Base-by-base conservation (phyloP, 2,797 vertebrate species). In the Luscinia luscinia region DNA sequence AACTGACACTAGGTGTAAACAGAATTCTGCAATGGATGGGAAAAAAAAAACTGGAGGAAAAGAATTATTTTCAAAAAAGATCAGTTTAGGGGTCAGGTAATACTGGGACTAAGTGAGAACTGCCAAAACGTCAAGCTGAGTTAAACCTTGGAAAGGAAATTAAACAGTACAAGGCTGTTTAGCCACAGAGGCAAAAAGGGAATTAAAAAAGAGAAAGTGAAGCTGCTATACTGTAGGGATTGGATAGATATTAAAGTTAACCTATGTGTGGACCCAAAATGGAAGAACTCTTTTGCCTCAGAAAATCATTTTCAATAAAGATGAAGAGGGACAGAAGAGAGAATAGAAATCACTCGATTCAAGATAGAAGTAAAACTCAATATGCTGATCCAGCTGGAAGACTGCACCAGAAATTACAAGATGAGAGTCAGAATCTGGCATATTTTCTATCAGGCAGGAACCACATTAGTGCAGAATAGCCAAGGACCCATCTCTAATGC, bases 61-160 rank as follows among this genome's bases (percentile, higher is more conserved):
- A 70, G 19, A 88, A 61, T 9, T 6, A 46, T 19, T 18, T 7
- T 15, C 3, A 22, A 49, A 55, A 41, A 9, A 52, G 2, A 70
- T 38, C 9, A 0, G 15, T 95, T 90, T 64, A 78, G 55, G 48
- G 32, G 62, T 91, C 93, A 95, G 83, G 63, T 82, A 94, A 94
- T 95, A 78, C 32, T 73, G 59, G 63, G 74, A 95, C 87, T 79
- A 91, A 88, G 40, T 64, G 22, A 92, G 58, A 90, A 74, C 43
- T 90, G 95, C 93, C 91, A 95, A 91, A 86, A 93, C 73, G 83
- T 78, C 80, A 94, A 77, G 59, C 58, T 66, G 93, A 94, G 85
- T 84, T 94, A 88, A 70, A 84, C 63, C 55, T 79, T 90, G 85
- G 88, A 93, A 93, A 88, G 88, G 85, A 94, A 96, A 95, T 91